phyloP scores from a whole-genome alignment of 1,140 invertebrate genomes.

The Bradysia coprophila region DNA sequence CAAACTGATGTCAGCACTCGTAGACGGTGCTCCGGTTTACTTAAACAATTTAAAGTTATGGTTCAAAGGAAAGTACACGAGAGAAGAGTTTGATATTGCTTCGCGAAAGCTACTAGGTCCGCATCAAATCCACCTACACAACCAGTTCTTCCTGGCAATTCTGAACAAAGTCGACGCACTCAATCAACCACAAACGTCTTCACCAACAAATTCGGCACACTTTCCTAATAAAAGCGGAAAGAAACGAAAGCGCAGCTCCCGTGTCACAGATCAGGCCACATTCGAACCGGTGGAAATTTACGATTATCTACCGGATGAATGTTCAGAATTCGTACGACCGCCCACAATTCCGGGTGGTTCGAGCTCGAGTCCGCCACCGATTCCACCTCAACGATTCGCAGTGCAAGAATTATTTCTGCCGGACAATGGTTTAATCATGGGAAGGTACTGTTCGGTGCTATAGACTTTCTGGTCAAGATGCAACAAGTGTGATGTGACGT shows the following conservation, averaged over 20 bases:
- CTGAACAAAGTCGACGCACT: constrained; percentile 58
- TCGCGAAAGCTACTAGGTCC: constrained; percentile 44
- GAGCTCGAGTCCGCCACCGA: constrained; percentile 11
- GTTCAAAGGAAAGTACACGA: constrained; percentile 54
- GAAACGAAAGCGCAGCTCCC: constrained; percentile 33
- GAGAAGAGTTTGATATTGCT: constrained; percentile 63
- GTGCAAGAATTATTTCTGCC: constrained; percentile 50
- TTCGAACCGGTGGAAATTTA: constrained; percentile 38
- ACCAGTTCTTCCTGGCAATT: constrained; percentile 62
- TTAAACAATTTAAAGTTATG: constrained; percentile 49
- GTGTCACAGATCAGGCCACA: constrained; percentile 39
- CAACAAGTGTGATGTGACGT: too few species aligned
- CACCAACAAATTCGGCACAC: constrained; percentile 10
- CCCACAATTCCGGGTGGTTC: constrained; percentile 5
- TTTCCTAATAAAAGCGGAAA: constrained; percentile 27
- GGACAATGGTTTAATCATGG: constrained; percentile 55
- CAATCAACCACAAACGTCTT: constrained; percentile 22
- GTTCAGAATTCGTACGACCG: constrained; percentile 14
- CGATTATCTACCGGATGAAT: constrained; percentile 28
- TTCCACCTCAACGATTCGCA: constrained; percentile 27
- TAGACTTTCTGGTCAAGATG: too few species aligned
- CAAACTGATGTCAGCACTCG: constrained; percentile 36
- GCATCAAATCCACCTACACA: constrained; percentile 60
- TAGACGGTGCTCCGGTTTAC: constrained; percentile 44
- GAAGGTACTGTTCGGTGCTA: constrained; percentile 45